Evolutionary conservation across 1,140 invertebrate species (phyloP), one percentile per base, ranked within the genome.

Genomic region (Anoplophora glabripennis): DNA sequence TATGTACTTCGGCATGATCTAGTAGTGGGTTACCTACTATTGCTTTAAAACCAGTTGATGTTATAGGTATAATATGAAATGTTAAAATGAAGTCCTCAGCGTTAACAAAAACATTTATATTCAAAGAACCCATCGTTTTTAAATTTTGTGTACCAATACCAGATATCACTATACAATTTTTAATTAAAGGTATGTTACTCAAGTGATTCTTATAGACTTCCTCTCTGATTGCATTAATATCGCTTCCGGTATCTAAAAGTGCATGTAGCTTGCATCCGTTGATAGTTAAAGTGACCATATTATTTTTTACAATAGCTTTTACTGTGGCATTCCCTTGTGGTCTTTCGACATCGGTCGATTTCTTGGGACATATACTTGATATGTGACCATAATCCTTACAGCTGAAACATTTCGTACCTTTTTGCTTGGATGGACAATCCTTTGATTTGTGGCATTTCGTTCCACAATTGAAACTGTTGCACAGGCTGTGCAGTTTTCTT

Each of bases 401-500:
- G 17, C 18, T 52, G 37, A 51, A 61, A 42, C 53, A 61, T 55
- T 56, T 61, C 11, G 35, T 11, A 1, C 53, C 53, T 14, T 61
- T 56, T 12, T 10, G 5, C 18, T 45, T 56, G 34, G 49, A 28
- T 7, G 52, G 42, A 52, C 53, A 56, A 11, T 36, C 11, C 10
- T 8, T 52, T 1, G 44, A 61, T 49, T 51, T 56, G 34, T 61
- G 59, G 1, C 53, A n/a, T 36, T 15, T 35, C 8, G 28, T 7
- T 9, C 52, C 59, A 42, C 59, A 61, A 42, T 61, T 61, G 34
- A 55, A 61, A 45, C 52, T 4, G 4, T 45, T 45, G 10, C 10
- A 45, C 10, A 15, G 9, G 10, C 17, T 18, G 10, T 45, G 10
- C 42, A 15, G 42, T 45, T 17, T 10, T 18, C 17, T 17, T 45